Evolutionary conservation across 1,140 invertebrate genomes (phyloP), one percentile per base, ranked within the genome.

Genomic region (Platyscapa corneri): DNA sequence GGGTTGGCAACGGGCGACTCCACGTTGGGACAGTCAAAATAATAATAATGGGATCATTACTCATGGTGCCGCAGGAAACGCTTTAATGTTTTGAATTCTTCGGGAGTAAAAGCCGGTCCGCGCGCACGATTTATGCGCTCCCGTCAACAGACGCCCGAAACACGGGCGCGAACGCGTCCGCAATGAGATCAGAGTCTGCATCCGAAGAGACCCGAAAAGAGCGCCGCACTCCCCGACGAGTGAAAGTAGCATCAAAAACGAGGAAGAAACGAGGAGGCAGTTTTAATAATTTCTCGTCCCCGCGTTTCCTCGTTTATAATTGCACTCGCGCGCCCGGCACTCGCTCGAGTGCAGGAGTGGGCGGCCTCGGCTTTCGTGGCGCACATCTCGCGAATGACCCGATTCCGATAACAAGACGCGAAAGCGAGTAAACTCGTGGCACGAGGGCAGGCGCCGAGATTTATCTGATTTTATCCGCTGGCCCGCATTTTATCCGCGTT

Each of bases 351-450:
- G 42, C 42, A 46, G 12, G 42, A 39, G 67, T 72, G 67, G 67
- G 67, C 67, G 67, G 67, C 16, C 49, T 14, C 6, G 53, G 60
- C 67, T 37, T 39, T 72, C 49, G 8, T 53, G 10, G 8, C 67
- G 67, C 34, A 34, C 34, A 39, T 72, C 67, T 72, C 32, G 67
- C 34, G 67, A 39, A 27, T 72, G 67, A 72, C 67, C 67, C n/a
- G 34, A 37, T 72, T 72, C 18, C 32, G 67, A 27, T 23, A 27
- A 37, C 34, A 8, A 16, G 20, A 2, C 42, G 42, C 42, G 42
- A 46, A 46, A 46, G 42, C 42, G 42, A 5, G 42, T 46, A 5
- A 12, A 46, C 6, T 5, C 6, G 42, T 5, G 5, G 42, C 42
- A 12, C 6, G 42, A 12, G 42, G 42, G 12, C 6, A 12, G 42